A percentile compares a stretch with the other conserved stretches of the same genome.
Evolutionary conservation across 2,113 vertebrate species (phyloP).

Genomic region (Pionites leucogaster): DNA sequence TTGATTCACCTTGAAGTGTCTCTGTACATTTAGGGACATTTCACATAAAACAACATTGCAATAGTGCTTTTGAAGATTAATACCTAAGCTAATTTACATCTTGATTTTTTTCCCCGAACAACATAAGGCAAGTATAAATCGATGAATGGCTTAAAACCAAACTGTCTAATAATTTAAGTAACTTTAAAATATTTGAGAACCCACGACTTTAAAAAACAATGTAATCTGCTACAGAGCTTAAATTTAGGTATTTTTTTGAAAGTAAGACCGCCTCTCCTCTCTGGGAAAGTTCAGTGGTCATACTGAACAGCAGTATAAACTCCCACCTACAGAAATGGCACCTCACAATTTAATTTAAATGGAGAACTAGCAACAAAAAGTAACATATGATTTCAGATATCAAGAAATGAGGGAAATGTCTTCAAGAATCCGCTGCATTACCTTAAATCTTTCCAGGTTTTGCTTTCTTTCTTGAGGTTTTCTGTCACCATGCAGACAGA

Average conservation of each 20-base stretch:
- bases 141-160: background rate
- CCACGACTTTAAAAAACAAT: background rate
- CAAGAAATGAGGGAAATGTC: background rate
- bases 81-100: background rate
- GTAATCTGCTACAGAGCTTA: background rate
- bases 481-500: slow-evolving; percentile 96
- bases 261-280: background rate
- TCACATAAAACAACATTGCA: background rate
- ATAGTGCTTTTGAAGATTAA: background rate
- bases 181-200: background rate
- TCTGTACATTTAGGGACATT: background rate
- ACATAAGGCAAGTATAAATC: background rate
- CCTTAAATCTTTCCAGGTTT: slow-evolving; percentile 97
- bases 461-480: slow-evolving; percentile 95
- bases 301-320: background rate
- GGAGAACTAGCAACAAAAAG: background rate
- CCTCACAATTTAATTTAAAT: background rate
- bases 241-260: background rate
- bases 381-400: background rate
- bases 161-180: background rate
- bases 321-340: background rate
- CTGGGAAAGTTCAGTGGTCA: background rate
- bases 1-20: background rate
- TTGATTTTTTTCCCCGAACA: background rate
- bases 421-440: slow-evolving; percentile 29